These are phyloP conservation scores for Melierax canorus DNA, from an alignment of 2,113 vertebrate genomes.

Conservation along the genomic window DNA sequence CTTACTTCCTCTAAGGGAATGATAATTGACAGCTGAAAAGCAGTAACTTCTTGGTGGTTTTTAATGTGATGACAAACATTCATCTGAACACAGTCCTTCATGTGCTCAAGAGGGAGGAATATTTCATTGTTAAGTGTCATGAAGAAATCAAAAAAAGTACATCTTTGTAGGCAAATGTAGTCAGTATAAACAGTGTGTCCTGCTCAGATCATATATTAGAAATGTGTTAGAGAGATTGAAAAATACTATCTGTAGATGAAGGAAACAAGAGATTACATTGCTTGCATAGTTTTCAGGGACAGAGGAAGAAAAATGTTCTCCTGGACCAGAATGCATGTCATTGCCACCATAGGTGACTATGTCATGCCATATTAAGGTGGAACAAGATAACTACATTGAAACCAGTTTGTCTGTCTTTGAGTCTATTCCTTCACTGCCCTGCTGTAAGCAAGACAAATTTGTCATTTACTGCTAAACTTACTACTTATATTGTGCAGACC, in stretches of 20 bases:
- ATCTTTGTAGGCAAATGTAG: neutral
- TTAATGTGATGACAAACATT: neutral
- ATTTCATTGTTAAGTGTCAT: neutral
- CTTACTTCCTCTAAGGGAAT: neutral
- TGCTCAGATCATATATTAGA: neutral
- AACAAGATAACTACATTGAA: neutral
- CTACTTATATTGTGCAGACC: fast-evolving
- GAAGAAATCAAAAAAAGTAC: neutral
- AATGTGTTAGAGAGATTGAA: neutral
- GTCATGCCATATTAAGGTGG: neutral
- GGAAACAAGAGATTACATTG: neutral
- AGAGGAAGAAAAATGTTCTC: neutral
- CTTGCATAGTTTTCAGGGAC: neutral
- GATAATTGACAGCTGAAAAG: neutral
- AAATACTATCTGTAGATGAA: neutral
- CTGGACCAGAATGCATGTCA: neutral
- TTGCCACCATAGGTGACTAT: neutral
- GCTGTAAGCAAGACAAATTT: neutral
- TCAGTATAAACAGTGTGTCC: neutral
- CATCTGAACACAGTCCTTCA: neutral
- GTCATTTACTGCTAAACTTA: neutral
- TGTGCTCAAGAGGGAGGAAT: neutral
- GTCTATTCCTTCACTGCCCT: neutral
- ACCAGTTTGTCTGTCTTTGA: neutral
- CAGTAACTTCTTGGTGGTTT: neutral